Percentiles rank a stretch among this genome's conserved stretches.
Conservation (phyloP, 2,888 invertebrate species). For the Lobophora halterata region DNA sequence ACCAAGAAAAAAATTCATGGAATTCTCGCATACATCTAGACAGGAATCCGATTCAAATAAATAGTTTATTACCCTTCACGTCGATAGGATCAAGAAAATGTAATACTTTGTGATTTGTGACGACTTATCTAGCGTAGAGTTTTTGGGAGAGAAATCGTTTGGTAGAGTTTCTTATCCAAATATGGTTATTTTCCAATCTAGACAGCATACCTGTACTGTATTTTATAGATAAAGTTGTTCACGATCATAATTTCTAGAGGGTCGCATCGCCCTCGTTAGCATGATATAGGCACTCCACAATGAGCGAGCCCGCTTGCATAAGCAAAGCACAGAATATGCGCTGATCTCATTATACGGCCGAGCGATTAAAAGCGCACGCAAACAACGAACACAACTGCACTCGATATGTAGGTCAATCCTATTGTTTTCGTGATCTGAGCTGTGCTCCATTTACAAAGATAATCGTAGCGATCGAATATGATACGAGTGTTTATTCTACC, state of each 20-base stretch:
- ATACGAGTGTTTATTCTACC: constrained; percentile 9
- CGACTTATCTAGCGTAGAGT: too few relatives aligned
- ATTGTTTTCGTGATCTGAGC: constrained; percentile 44
- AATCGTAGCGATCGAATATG: constrained; percentile 18
- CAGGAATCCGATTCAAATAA: too few relatives aligned
- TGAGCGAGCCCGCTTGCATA: constrained; percentile 40
- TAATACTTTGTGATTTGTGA: too few relatives aligned
- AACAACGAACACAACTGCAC: constrained; percentile 44
- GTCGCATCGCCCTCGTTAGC: constrained; percentile 41
- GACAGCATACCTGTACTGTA: too few relatives aligned
- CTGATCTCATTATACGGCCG: constrained; percentile 58
- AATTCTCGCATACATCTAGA: too few relatives aligned
- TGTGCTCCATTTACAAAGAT: constrained; percentile 24
- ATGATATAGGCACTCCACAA: constrained; percentile 32
- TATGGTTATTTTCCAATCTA: too few relatives aligned
- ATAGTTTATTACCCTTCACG: too few relatives aligned
- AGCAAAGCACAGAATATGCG: constrained; percentile 47
- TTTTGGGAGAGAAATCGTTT: too few relatives aligned
- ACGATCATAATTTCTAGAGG: not conserved
- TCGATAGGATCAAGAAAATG: too few relatives aligned
- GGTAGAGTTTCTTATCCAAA: too few relatives aligned
- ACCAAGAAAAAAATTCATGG: too few relatives aligned
- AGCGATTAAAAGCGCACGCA: constrained; percentile 58
- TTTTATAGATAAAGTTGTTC: too few relatives aligned
- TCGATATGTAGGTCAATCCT: constrained; percentile 54